Percentiles rank a stretch among this genome's conserved stretches.
Evolutionary conservation across 2,797 vertebrate species (phyloP).

Genomic region (Syngnathus acus): DNA sequence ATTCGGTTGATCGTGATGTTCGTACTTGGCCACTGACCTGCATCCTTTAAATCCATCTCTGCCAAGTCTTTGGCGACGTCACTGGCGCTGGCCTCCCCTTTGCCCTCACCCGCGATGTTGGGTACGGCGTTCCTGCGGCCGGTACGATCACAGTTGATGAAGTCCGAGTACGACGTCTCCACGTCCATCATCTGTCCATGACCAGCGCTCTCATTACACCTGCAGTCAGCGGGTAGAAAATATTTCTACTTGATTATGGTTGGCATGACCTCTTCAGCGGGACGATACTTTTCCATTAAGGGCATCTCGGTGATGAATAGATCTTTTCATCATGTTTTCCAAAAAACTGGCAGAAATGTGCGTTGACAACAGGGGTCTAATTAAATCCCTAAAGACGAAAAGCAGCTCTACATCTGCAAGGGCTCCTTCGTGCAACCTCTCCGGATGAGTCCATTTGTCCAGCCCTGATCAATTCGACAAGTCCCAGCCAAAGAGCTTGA

Average conservation of each 20-base stretch:
- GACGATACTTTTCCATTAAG: background rate
- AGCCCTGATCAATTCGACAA: background rate
- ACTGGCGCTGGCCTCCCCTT: slow-evolving; percentile 67
- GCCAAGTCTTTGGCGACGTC: slow-evolving; percentile 83
- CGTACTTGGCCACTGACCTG: slow-evolving; percentile 50
- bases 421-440: slow-evolving; percentile 6
- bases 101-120: slow-evolving; percentile 78
- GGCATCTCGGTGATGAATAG: background rate
- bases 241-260: background rate
- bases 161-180: slow-evolving; percentile 91
- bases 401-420: slow-evolving; percentile 1
- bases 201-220: slow-evolving; percentile 73
- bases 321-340: too few relatives aligned
- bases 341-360: background rate
- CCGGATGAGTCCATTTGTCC: slow-evolving; percentile 17
- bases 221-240: slow-evolving; percentile 25
- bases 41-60: slow-evolving; percentile 72
- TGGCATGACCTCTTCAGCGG: background rate
- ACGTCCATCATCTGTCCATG: slow-evolving; percentile 91
- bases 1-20: too few relatives aligned
- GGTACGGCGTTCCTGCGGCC: slow-evolving; percentile 94
- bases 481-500: slow-evolving; percentile 21
- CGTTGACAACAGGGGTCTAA: slow-evolving; percentile 12
- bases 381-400: slow-evolving; percentile 38
- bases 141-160: slow-evolving; percentile 89